Evolutionary conservation across 2,888 invertebrate species (phyloP), one percentile per base, ranked within the genome.

Genomic region (Eupithecia dodoneata): DNA sequence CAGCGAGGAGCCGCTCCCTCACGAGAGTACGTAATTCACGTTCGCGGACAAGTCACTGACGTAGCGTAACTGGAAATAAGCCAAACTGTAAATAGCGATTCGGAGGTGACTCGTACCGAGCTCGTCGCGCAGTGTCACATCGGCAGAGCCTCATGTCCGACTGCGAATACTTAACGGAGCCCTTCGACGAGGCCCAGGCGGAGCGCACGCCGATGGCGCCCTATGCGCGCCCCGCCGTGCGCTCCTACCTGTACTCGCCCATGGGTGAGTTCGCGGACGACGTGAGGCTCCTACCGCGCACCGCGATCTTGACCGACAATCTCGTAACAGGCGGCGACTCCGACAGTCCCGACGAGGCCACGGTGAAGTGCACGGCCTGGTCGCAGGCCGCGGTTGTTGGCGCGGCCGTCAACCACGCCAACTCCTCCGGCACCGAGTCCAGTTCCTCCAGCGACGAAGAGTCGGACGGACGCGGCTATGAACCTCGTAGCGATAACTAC

Each of bases 311-410:
- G 85, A 90, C 83, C 81, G 81, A 82, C 89, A 90, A 85, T 94
- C 86, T 94, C 89, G 90, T 93, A 89, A 90, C 94, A 94, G 94
- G 95, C 92, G 96, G 93, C 81, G 96, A 96, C 87, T 96, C 96
- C 85, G 96, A 96, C 86, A 96, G 96, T 89, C 94, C 96, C 80
- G 96, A 96, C 83, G 96, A 96, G 85, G 95, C 96, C 73, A 96
- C 96, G 80, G 93, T 96, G 89, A 96, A 96, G 90, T 96, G 95
- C 83, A 92, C 94, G 80, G 88, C 90, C 73, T 94, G 95, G 95
- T 89, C 93, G 78, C 95, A 92, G 80, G 94, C 94, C 76, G 92
- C 91, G 69, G 89, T 90, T 73, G 91, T 92, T 44, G 94, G 94
- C 76, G 92, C 91, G 69, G 89, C 91, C 74, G 91, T 92, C 45